phyloP scores from a whole-genome alignment of 2,888 invertebrate species.

The Lordiphosa fenestrarum region DNA sequence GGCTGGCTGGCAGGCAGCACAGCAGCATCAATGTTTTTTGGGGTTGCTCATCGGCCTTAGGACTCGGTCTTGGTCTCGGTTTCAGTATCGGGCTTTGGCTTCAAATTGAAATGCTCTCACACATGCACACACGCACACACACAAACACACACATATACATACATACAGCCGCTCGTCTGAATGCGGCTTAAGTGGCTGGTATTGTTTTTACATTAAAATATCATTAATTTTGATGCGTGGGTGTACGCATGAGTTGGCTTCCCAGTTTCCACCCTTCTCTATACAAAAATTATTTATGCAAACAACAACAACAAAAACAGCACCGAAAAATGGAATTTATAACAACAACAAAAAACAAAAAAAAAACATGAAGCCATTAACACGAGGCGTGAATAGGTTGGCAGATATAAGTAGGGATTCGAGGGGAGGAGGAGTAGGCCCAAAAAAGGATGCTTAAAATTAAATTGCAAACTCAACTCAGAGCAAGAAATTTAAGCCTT shows the following conservation, averaged over 20 bases:
- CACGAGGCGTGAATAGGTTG: slow-evolving; percentile 38
- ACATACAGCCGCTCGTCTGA: slow-evolving; percentile 33
- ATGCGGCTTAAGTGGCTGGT: slow-evolving; percentile 66
- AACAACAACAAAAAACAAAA: background rate
- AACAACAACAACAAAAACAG: slow-evolving; percentile 38
- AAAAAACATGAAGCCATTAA: slow-evolving; percentile 43
- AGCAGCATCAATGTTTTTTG: slow-evolving; percentile 2
- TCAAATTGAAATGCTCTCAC: slow-evolving; percentile 49
- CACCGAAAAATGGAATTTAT: slow-evolving; percentile 19
- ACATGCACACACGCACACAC: slow-evolving; percentile 8
- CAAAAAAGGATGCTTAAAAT: too few species aligned
- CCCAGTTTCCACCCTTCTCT: slow-evolving; percentile 12
- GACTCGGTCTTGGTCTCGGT: slow-evolving; percentile 11
- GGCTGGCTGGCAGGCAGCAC: too few species aligned
- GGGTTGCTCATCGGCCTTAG: slow-evolving; percentile 28
- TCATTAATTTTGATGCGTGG: slow-evolving; percentile 65
- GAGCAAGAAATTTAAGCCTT: too few species aligned
- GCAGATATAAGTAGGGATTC: slow-evolving; percentile 13
- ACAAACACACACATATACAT: slow-evolving; percentile 7
- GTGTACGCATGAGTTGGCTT: slow-evolving; percentile 16
- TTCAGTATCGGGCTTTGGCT: slow-evolving; percentile 32
- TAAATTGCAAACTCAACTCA: too few species aligned
- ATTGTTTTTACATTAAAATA: slow-evolving; percentile 76
- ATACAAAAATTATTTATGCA: slow-evolving; percentile 51
- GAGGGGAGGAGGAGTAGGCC: background rate